Conservation (phyloP, 2,113 vertebrate species). For the Ariopsis seemanni region DNA sequence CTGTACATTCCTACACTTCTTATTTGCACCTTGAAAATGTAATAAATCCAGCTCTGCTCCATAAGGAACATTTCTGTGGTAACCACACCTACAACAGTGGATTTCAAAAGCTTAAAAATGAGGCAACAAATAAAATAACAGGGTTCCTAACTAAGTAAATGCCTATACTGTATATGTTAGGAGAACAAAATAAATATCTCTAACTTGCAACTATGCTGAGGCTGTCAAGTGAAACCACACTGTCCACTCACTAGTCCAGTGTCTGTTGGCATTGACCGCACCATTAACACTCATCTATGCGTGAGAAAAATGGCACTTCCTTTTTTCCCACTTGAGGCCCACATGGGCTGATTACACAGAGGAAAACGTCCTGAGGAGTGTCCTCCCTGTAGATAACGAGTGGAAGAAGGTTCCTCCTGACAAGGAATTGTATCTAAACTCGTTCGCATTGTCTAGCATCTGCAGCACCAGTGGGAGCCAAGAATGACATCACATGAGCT, state of each 20-base stretch:
- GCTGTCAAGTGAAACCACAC: background rate
- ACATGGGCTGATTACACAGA: constrained; percentile 32
- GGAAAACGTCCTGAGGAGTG: constrained; percentile 29
- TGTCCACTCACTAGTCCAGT: background rate
- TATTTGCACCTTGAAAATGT: background rate
- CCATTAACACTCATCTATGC: constrained; percentile 1
- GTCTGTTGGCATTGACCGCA: background rate
- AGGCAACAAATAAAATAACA: constrained; percentile 6
- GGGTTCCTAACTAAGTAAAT: background rate
- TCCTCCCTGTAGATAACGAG: constrained; percentile 39
- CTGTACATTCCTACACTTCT: background rate
- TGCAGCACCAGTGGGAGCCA: constrained; percentile 28
- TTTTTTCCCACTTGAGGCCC: constrained; percentile 19
- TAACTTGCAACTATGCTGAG: background rate
- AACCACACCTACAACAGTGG: background rate
- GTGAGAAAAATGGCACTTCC: constrained; percentile 44
- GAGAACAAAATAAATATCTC: background rate
- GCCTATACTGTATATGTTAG: no score
- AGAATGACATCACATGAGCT: constrained; percentile 46
- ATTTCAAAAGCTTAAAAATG: background rate
- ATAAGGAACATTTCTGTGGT: constrained; percentile 3
- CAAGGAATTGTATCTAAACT: constrained; percentile 20
- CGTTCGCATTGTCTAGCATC: constrained; percentile 24
- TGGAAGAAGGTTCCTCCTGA: constrained; percentile 38
- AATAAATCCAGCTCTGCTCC: constrained; percentile 10